These are phyloP conservation scores for Onchidella celtica DNA, from an alignment of 2,888 invertebrate genomes.

Conservation along the genomic window DNA sequence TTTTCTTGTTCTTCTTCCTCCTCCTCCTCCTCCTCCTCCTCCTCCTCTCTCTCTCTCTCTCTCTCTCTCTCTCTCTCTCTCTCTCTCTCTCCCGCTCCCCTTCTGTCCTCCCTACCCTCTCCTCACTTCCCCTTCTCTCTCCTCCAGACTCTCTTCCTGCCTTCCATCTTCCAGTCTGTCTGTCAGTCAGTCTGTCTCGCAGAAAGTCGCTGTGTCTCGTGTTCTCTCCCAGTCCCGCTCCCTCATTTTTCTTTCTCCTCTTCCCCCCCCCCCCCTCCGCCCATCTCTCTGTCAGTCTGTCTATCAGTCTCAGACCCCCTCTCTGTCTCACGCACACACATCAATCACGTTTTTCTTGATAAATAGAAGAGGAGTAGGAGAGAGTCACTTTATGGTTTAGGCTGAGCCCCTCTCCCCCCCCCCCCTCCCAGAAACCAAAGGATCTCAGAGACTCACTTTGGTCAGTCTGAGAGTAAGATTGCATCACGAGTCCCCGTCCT, in stretches of 20 bases:
- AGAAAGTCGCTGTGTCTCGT: too few relatives aligned
- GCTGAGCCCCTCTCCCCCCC: too few relatives aligned
- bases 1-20: background rate
- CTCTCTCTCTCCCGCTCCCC: constrained; percentile 6
- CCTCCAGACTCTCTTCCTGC: constrained; percentile 17
- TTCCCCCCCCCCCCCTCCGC: background rate
- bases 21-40: background rate
- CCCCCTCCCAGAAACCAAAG: too few relatives aligned
- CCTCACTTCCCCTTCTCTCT: background rate
- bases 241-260: constrained; percentile 15
- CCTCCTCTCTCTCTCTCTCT: background rate
- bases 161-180: too few relatives aligned
- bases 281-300: constrained; percentile 18
- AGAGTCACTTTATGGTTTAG: too few relatives aligned
- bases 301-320: constrained; percentile 15
- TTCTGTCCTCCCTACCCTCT: constrained; percentile 12
- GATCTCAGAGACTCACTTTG: too few relatives aligned
- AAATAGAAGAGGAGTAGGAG: too few relatives aligned
- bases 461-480: too few relatives aligned
- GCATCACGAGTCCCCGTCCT: too few relatives aligned
- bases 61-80: constrained; percentile 6
- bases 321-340: constrained; percentile 23
- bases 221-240: constrained; percentile 2
- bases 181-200: too few relatives aligned
- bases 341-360: too few relatives aligned